Percentiles rank a stretch among this genome's conserved stretches.
phyloP scores from a whole-genome alignment of 2,888 invertebrate genomes.

The Schizaphis graminum region DNA sequence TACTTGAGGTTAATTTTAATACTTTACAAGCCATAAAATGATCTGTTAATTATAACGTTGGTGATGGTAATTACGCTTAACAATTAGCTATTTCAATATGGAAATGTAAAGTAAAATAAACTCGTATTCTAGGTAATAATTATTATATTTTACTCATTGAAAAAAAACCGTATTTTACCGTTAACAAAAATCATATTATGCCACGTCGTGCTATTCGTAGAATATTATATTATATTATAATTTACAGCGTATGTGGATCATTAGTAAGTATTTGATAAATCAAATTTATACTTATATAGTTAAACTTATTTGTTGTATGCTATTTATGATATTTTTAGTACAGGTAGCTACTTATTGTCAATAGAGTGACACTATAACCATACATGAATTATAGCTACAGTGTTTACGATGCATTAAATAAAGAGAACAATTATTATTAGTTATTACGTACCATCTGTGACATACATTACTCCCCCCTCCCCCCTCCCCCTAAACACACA shows the following conservation, averaged over 20 bases:
- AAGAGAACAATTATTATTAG: not conserved
- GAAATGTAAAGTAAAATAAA: not conserved
- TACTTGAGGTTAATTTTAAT: conserved; percentile 3
- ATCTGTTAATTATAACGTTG: conserved; percentile 39
- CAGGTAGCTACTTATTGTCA: not conserved
- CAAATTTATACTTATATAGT: not conserved
- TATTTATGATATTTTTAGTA: not conserved
- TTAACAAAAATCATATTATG: not conserved
- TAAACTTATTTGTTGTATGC: not conserved
- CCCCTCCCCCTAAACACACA: not conserved
- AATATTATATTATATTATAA: not conserved
- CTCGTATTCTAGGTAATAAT: not conserved
- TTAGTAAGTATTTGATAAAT: not conserved
- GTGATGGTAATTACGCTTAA: conserved; percentile 30
- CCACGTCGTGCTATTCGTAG: not conserved
- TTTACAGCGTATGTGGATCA: not conserved
- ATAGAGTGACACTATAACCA: not conserved
- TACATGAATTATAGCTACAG: too few species aligned
- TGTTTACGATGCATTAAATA: not conserved
- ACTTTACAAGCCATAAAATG: not conserved
- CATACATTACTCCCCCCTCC: not conserved
- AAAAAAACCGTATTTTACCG: not conserved
- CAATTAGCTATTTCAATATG: not conserved
- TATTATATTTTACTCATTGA: not conserved
- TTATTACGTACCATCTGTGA: not conserved